Percentiles rank a stretch among this genome's conserved stretches.
phyloP scores from a whole-genome alignment of 2,888 invertebrate genomes.

The Spatulosminthurus flaviceps region DNA sequence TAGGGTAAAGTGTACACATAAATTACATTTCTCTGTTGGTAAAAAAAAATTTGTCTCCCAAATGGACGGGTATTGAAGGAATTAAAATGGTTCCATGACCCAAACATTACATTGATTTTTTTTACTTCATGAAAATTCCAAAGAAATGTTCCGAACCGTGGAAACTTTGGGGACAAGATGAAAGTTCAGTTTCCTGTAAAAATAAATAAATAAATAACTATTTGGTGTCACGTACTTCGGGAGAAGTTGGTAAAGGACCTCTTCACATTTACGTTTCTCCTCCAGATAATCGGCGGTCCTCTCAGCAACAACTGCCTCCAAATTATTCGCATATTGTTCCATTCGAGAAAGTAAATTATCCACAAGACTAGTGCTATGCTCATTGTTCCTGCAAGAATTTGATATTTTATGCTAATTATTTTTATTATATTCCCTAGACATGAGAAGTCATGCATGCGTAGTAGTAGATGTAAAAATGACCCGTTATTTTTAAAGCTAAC shows the following conservation, averaged over 20 bases:
- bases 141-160: neutral
- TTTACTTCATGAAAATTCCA: no score
- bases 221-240: conserved; percentile 77
- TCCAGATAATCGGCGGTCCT: conserved; percentile 96
- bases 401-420: no score
- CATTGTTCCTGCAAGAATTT: conserved; percentile 76
- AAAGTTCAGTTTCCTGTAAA: neutral
- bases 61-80: no score
- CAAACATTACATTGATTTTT: no score
- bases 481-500: no score
- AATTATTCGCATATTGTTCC: conserved; percentile 99
- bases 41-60: no score
- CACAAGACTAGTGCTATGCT: conserved; percentile 86
- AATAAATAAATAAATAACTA: neutral
- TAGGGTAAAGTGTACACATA: no score
- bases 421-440: no score
- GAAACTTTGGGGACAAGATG: neutral
- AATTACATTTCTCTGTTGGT: no score
- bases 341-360: conserved; percentile 96
- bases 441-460: no score
- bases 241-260: conserved; percentile 92
- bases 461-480: no score
- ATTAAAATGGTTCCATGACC: no score
- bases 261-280: conserved; percentile 98
- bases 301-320: conserved; percentile 95